Percentiles rank a stretch among this genome's conserved stretches.
phyloP scores from a whole-genome alignment of 2,113 vertebrate genomes.

The Polypterus bichir region DNA sequence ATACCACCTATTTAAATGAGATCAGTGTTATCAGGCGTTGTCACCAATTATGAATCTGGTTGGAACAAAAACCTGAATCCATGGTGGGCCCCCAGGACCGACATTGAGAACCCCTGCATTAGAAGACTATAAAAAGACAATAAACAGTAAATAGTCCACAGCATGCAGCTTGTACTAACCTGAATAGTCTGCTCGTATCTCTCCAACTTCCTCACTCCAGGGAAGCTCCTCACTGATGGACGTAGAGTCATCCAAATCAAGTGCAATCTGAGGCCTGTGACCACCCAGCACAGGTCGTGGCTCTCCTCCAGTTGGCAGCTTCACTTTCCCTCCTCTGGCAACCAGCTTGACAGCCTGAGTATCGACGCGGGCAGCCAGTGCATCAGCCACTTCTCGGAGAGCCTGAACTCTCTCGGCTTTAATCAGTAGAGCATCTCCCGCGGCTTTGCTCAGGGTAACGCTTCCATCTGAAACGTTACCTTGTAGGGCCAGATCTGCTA shows the following conservation, averaged over 20 bases:
- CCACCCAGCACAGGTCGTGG: neutral
- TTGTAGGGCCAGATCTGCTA: neutral
- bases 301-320: neutral
- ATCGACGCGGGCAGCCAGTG: slow-evolving; percentile 40
- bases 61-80: too few species aligned
- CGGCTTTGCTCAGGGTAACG: neutral
- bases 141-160: too few species aligned
- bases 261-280: neutral
- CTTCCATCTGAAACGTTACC: neutral
- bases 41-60: too few species aligned
- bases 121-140: too few species aligned
- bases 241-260: neutral
- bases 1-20: too few species aligned
- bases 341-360: slow-evolving; percentile 12
- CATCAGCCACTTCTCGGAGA: slow-evolving; percentile 30
- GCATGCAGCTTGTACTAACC: too few species aligned
- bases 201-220: neutral
- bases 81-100: too few species aligned
- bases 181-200: neutral
- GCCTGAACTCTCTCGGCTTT: slow-evolving; percentile 34
- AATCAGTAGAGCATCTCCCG: neutral
- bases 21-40: too few species aligned
- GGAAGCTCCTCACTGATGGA: rapidly evolving
- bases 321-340: neutral
- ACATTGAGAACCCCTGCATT: too few species aligned